Conservation (phyloP, 1,140 invertebrate genomes). For the Bombyx mandarina region DNA sequence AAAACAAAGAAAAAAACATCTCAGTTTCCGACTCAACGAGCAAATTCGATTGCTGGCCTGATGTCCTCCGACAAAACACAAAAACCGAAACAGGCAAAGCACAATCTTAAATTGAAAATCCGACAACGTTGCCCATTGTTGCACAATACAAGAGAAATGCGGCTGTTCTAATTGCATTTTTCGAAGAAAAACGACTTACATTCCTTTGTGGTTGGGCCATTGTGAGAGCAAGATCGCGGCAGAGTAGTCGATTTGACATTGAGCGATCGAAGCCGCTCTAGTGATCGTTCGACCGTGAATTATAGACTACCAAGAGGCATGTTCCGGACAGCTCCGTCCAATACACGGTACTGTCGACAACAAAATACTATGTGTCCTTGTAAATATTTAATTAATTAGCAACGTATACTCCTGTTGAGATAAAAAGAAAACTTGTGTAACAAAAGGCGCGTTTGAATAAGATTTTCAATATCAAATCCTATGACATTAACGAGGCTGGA, state of each 20-base stretch:
- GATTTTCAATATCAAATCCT: too few species aligned
- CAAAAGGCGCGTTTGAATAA: too few species aligned
- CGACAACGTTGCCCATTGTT: constrained; percentile 25
- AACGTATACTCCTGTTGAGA: too few species aligned
- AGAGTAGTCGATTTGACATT: constrained; percentile 29
- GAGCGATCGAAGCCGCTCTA: constrained; percentile 31
- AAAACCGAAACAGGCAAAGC: constrained; percentile 8
- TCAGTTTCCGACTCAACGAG: constrained; percentile 2
- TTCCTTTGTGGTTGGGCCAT: constrained; percentile 32
- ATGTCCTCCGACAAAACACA: constrained; percentile 12
- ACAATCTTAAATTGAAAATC: constrained; percentile 32
- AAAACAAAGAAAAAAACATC: not conserved
- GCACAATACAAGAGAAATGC: constrained; percentile 38
- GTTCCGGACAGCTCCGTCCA: constrained; percentile 21
- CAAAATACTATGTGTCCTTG: too few species aligned
- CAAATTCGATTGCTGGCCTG: constrained; percentile 8
- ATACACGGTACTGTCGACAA: too few species aligned
- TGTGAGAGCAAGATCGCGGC: constrained; percentile 26
- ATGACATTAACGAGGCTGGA: not conserved
- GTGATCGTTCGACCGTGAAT: constrained; percentile 26
- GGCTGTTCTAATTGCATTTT: constrained; percentile 50
- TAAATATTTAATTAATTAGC: too few species aligned
- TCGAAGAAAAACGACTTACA: constrained; percentile 41
- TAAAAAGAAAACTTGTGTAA: too few species aligned
- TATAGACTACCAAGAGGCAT: constrained; percentile 24